phyloP scores from a whole-genome alignment of 2,888 invertebrate species.

The Nysson spinosus region DNA sequence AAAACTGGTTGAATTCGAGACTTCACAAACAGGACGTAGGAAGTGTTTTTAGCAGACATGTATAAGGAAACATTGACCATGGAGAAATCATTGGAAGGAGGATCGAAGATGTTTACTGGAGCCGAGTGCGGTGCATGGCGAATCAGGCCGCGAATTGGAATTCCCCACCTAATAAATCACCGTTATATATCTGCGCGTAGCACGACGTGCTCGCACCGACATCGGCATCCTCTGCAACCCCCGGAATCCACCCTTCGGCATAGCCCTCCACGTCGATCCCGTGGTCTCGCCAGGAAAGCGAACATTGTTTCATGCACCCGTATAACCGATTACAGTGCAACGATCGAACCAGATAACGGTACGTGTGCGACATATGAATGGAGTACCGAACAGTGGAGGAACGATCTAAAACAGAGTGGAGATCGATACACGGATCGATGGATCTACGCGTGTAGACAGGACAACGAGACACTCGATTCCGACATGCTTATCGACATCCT shows the following conservation, averaged over 20 bases:
- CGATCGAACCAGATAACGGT: constrained; percentile 38
- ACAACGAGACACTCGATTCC: not conserved
- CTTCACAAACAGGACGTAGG: no score
- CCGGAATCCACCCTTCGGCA: constrained; percentile 10
- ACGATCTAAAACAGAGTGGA: not conserved
- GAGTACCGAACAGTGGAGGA: not conserved
- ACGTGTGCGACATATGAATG: constrained; percentile 1
- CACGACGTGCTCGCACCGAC: constrained; percentile 34
- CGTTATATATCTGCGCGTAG: constrained; percentile 49
- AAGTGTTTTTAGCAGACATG: no score
- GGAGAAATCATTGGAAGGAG: constrained; percentile 19
- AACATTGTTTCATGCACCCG: constrained; percentile 49
- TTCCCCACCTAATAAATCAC: constrained; percentile 67
- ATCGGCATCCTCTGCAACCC: constrained; percentile 11
- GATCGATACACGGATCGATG: constrained; percentile 30
- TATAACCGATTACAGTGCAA: constrained; percentile 42
- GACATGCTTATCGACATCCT: constrained; percentile 37
- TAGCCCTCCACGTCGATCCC: constrained; percentile 7
- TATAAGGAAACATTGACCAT: no score
- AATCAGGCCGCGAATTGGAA: constrained; percentile 64
- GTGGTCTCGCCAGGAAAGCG: constrained; percentile 28
- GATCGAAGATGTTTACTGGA: constrained; percentile 64
- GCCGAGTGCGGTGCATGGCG: constrained; percentile 40
- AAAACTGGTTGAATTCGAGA: no score
- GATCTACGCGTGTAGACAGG: not conserved